Evolutionary conservation across 2,888 invertebrate genomes (phyloP).

Genomic region (Himalopsyche anomala): DNA sequence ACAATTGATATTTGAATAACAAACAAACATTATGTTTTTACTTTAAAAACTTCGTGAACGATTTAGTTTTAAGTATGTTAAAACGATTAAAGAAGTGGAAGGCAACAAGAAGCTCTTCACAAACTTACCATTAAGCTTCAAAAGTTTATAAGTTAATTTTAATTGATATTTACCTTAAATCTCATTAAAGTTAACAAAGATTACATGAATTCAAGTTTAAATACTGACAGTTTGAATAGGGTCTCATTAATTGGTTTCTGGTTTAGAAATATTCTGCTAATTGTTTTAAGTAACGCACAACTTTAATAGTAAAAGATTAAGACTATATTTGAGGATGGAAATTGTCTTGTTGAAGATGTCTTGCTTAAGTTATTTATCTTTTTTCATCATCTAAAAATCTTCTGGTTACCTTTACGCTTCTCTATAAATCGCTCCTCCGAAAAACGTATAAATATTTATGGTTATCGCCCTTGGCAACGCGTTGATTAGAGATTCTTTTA

Average conservation of each 20-base stretch:
- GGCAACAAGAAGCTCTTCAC: background rate
- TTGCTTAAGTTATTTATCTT: too few relatives aligned
- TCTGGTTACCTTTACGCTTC: too few relatives aligned
- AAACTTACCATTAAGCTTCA: background rate
- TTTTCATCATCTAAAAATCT: too few relatives aligned
- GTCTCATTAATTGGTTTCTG: background rate
- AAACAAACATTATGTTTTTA: background rate
- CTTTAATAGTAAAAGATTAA: background rate
- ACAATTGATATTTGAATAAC: too few relatives aligned
- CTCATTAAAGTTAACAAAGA: background rate
- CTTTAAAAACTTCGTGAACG: background rate
- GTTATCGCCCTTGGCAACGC: too few relatives aligned
- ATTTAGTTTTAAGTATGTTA: too few relatives aligned
- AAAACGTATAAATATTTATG: too few relatives aligned
- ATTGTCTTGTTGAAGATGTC: too few relatives aligned
- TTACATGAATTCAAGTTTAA: background rate
- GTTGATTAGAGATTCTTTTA: too few relatives aligned
- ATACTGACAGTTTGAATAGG: slow-evolving; percentile 1
- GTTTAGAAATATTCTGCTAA: background rate
- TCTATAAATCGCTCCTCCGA: too few relatives aligned
- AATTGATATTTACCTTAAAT: background rate
- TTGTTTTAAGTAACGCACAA: background rate
- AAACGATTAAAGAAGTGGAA: too few relatives aligned
- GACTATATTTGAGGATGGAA: too few relatives aligned
- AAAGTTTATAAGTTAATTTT: background rate